A percentile compares a stretch with the other conserved stretches of the same genome.
These are phyloP conservation scores for Gorsachius magnificus DNA, from an alignment of 2,797 vertebrate genomes.

Conservation along the genomic window DNA sequence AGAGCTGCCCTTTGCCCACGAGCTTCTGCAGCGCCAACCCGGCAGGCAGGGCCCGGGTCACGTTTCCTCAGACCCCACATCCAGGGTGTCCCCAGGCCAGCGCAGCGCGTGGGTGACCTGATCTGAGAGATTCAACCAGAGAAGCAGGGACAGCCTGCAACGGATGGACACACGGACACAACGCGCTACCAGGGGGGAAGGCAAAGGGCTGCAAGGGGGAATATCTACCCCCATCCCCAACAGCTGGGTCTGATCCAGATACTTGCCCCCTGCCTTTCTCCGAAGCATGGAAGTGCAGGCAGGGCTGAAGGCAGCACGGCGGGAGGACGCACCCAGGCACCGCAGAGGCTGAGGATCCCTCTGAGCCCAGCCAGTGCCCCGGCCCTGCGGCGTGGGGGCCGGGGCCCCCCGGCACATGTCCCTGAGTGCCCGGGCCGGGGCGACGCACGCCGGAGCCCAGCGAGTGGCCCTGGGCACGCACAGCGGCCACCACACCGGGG, in stretches of 20 bases:
- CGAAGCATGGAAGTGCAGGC: background rate
- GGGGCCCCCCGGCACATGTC: accelerated
- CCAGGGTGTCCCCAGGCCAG: background rate
- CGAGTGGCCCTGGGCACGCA: accelerated
- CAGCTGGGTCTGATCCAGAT: accelerated
- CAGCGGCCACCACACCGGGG: no score
- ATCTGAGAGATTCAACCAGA: accelerated
- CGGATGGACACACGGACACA: background rate
- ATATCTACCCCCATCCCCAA: no score
- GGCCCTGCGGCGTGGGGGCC: no score
- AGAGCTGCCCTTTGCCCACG: background rate
- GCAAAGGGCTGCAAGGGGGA: no score
- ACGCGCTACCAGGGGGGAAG: accelerated
- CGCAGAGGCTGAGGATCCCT: accelerated
- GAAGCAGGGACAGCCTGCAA: background rate
- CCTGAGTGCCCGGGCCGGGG: no score
- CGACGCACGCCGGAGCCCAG: background rate
- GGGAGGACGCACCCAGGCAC: background rate
- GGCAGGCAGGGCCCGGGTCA: background rate
- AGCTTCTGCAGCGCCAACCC: accelerated
- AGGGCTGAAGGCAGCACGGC: background rate
- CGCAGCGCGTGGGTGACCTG: accelerated
- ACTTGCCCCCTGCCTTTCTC: no score
- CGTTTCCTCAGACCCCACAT: accelerated
- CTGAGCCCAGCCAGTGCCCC: background rate